phyloP scores from a whole-genome alignment of 30 jellyfish, hydroid and myxozoan genomes.

The Aurelia aurita complex sp. Pacific region DNA sequence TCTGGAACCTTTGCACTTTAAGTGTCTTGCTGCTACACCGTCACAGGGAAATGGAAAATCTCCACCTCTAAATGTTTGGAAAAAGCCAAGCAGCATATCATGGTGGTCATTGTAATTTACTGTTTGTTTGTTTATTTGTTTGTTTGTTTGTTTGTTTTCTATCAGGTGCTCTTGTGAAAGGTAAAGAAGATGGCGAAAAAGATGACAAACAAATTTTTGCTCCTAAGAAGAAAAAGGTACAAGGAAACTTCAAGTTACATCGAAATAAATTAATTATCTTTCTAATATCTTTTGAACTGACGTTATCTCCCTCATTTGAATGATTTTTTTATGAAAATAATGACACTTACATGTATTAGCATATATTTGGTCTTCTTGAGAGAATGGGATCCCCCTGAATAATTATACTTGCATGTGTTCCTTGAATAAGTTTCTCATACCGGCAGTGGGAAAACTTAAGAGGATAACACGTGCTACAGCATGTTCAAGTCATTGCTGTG shows the following conservation, averaged over 20 bases:
- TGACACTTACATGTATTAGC: background rate
- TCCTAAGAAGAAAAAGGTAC: constrained; percentile 85
- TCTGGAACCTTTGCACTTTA: too few relatives aligned
- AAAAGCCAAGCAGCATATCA: too few relatives aligned
- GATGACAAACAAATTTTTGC: constrained; percentile 64
- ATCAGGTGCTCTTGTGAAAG: constrained; percentile 85
- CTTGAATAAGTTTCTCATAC: background rate
- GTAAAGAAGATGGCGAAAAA: constrained; percentile 68
- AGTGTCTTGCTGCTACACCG: too few relatives aligned
- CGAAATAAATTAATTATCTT: background rate
- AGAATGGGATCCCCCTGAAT: background rate
- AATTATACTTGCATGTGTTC: too few relatives aligned
- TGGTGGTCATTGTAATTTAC: too few relatives aligned
- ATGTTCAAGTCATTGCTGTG: too few relatives aligned
- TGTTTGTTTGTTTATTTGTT: too few relatives aligned
- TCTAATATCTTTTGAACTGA: background rate
- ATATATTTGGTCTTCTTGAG: too few relatives aligned
- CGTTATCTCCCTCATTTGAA: background rate
- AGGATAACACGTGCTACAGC: background rate
- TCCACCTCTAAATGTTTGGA: too few relatives aligned
- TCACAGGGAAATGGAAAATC: too few relatives aligned
- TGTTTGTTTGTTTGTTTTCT: background rate
- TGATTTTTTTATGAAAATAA: background rate
- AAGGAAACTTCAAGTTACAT: background rate
- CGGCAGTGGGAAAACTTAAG: background rate